phyloP scores from a whole-genome alignment of 1,140 invertebrate species.

The Cheumatopsyche charites region DNA sequence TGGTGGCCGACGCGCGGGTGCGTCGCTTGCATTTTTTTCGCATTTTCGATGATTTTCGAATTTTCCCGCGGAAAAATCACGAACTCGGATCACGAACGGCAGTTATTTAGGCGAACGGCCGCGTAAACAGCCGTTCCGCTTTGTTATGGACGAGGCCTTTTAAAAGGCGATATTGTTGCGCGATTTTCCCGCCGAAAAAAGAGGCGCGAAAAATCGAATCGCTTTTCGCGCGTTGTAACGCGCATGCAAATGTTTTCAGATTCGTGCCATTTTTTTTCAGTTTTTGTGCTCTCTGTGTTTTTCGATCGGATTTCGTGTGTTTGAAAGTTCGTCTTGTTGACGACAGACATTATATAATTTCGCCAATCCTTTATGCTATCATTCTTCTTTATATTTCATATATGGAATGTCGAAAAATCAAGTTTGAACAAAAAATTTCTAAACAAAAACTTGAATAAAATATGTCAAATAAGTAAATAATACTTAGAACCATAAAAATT shows the following conservation, averaged over 20 bases:
- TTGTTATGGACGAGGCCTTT: constrained; percentile 17
- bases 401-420: too few relatives aligned
- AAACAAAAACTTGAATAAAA: too few relatives aligned
- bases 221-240: neutral
- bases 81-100: constrained; percentile 28
- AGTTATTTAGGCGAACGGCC: constrained; percentile 29
- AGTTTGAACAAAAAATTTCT: too few relatives aligned
- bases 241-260: neutral
- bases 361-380: too few relatives aligned
- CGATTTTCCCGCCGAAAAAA: neutral
- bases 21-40: neutral
- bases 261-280: too few relatives aligned
- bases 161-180: constrained; percentile 16
- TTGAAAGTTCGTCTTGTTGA: too few relatives aligned
- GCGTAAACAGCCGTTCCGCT: constrained; percentile 26
- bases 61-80: neutral
- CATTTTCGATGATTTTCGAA: neutral
- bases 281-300: too few relatives aligned
- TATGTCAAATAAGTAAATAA: too few relatives aligned
- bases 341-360: too few relatives aligned
- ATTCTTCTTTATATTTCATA: too few relatives aligned
- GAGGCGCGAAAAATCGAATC: neutral
- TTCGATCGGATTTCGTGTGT: too few relatives aligned
- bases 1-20: neutral
- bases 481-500: too few relatives aligned